Evolutionary conservation across 2,113 vertebrate genomes (phyloP).

Genomic region (Willisornis vidua): DNA sequence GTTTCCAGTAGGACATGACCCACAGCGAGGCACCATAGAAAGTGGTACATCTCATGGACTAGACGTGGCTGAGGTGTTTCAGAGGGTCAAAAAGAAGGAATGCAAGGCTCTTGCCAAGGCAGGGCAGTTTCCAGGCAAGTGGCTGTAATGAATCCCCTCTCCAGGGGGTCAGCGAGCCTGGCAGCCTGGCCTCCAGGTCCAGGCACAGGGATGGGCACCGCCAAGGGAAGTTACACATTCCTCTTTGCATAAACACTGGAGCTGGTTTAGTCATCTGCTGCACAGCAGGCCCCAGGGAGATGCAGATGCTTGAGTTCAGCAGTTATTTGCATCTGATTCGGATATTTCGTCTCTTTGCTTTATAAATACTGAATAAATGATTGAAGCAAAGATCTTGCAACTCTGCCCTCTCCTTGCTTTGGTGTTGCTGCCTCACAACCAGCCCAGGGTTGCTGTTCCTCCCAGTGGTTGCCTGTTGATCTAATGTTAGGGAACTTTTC

Average conservation of each 20-base stretch:
- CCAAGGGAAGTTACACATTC: neutral
- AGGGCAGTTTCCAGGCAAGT: neutral
- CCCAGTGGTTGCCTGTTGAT: neutral
- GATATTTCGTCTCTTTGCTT: neutral
- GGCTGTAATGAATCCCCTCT: neutral
- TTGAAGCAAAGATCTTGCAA: neutral
- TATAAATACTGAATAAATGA: neutral
- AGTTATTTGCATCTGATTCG: constrained; percentile 17
- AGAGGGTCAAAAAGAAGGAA: neutral
- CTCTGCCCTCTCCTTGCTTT: neutral
- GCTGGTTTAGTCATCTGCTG: neutral
- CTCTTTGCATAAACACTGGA: neutral
- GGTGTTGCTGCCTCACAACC: neutral
- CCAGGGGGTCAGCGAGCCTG: neutral
- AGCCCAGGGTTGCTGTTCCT: neutral
- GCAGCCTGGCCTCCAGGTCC: neutral
- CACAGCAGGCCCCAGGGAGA: neutral
- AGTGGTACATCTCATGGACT: neutral
- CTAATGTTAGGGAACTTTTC: neutral
- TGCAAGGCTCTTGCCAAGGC: neutral
- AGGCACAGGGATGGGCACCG: neutral
- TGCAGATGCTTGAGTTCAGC: neutral
- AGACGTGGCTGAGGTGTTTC: rapidly evolving
- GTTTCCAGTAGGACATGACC: neutral
- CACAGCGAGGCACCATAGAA: neutral